Conservation (phyloP, 2,113 vertebrate genomes). For the Leucosticte australis region DNA sequence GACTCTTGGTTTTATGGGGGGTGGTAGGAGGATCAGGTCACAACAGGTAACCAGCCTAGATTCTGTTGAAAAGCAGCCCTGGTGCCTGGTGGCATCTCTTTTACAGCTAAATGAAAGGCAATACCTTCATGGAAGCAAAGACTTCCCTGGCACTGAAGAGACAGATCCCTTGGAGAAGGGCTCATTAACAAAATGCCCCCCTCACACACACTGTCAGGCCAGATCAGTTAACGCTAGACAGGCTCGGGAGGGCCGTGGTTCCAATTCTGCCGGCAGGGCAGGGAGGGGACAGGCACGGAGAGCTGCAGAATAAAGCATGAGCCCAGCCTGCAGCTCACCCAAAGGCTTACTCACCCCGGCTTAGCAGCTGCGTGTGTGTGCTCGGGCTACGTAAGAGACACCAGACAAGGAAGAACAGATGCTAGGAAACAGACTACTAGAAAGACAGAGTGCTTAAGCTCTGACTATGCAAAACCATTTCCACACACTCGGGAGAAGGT, state of each 20-base stretch:
- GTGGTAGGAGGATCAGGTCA: constrained; percentile 16
- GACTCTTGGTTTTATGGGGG: background rate
- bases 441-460: background rate
- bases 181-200: constrained; percentile 62
- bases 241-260: background rate
- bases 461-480: background rate
- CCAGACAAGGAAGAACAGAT: background rate
- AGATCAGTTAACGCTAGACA: constrained; percentile 11
- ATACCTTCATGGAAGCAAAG: constrained; percentile 63
- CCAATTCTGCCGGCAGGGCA: background rate
- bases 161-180: constrained; percentile 55
- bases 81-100: background rate
- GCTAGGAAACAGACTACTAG: background rate
- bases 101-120: constrained; percentile 52
- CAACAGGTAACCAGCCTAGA: constrained; percentile 21
- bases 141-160: constrained; percentile 50
- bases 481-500: background rate
- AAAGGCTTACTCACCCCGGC: background rate
- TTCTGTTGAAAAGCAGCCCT: background rate
- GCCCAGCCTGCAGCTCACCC: background rate
- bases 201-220: constrained; percentile 40
- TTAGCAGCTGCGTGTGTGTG: background rate
- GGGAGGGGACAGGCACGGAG: constrained; percentile 5
- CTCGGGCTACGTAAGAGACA: background rate
- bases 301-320: background rate